Base-by-base conservation (phyloP, 2,888 invertebrate genomes). In the Conops quadrifasciatus region DNA sequence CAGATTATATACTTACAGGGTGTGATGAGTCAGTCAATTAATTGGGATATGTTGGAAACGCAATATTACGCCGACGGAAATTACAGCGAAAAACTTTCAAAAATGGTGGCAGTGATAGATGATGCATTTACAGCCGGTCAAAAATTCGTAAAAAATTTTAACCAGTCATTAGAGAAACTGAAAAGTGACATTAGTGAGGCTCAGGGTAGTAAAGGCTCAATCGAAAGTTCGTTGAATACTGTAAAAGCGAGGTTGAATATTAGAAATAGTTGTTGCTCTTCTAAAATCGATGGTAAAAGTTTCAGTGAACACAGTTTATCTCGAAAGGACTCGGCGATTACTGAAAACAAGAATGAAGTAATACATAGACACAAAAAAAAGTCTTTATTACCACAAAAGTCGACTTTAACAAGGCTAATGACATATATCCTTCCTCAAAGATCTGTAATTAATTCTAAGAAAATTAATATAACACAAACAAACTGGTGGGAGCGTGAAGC, bases 1-100 rank as follows among this genome's bases (percentile, higher is more conserved):
- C 45, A 67, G 60, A 9, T 45, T 43, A 70, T 56, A 2, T 73
- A 73, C 77, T 87, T 88, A 53, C 87, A 96, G 93, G 97, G 97
- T 62, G 97, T 97, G 4, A 93, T 98, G 93, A 94, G 96, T 78
- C 93, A 93, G 77, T 94, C 96, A 1, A 96, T 98, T 80, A 94
- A 96, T 83, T 98, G 98, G 98, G 91, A 94, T 78, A 88, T 95
- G 77, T 87, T 98, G 69, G 94, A 97, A 87, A 89, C 91, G 62
- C 97, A 98, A 84, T 97, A 94, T 86, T 90, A 92, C 77, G 90
- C 92, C 9, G 92, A 97, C 84, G 90, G 92, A 72, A 88, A 90
- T 45, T 96, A 93, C 85, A 89, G 92, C 78, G 92, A 95, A 78
- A 93, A 94, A 80, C 88, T 97, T 2, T 91, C 92, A n/a, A 94